Percentiles rank a stretch among this genome's conserved stretches.
phyloP scores from a whole-genome alignment of 2,797 vertebrate genomes.

The Pteronotus mesoamericanus region DNA sequence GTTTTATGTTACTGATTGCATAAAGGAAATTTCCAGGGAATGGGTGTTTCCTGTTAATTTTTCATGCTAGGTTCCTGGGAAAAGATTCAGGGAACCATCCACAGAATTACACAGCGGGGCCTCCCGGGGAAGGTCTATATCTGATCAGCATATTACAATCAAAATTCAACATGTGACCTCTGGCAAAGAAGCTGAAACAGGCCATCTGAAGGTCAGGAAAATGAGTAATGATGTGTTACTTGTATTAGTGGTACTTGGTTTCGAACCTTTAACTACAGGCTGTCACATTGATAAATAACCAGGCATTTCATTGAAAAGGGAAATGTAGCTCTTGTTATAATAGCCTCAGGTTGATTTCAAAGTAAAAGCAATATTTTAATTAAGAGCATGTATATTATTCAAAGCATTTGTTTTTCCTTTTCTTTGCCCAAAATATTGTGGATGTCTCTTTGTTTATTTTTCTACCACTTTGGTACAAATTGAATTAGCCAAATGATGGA shows the following conservation, averaged over 20 bases:
- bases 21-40: conserved; percentile 65
- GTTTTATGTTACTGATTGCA: conserved; percentile 66
- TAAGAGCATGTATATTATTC: conserved; percentile 22
- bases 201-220: conserved; percentile 50
- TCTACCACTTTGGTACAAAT: background rate
- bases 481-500: conserved; percentile 2
- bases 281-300: conserved; percentile 38
- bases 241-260: background rate
- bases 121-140: conserved; percentile 25
- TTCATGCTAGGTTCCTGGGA: conserved; percentile 56
- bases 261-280: background rate
- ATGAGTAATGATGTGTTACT: background rate
- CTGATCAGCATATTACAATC: conserved; percentile 1
- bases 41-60: conserved; percentile 71
- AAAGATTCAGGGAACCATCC: conserved; percentile 20
- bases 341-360: background rate
- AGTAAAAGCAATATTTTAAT: conserved; percentile 25
- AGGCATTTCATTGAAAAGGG: background rate
- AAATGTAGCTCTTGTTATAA: conserved; percentile 37
- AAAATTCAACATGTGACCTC: background rate
- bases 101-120: background rate
- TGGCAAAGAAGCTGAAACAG: conserved; percentile 1
- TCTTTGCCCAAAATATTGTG: background rate
- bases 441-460: conserved; percentile 18
- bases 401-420: conserved; percentile 11